Evolutionary conservation across 2,113 vertebrate genomes (phyloP).

Genomic region (Pseudois nayaur): DNA sequence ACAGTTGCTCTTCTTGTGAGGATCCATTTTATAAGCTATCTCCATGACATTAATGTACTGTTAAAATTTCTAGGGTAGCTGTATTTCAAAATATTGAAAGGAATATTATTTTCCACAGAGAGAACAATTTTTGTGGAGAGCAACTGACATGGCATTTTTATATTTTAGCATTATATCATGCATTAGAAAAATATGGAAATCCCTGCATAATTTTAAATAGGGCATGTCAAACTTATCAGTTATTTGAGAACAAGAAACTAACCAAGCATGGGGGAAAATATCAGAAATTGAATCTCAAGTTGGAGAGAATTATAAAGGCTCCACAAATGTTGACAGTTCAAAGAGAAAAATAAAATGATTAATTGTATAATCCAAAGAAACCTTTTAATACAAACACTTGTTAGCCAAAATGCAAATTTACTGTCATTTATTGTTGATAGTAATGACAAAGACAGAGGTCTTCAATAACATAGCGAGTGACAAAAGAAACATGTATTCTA

Average conservation of each 20-base stretch:
- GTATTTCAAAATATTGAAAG: conserved; percentile 37
- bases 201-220: conserved; percentile 64
- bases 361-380: conserved; percentile 23
- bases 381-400: not conserved
- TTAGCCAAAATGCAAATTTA: conserved; percentile 11
- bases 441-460: not conserved
- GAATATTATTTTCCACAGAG: not conserved
- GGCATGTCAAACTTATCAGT: conserved; percentile 64
- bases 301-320: conserved; percentile 1
- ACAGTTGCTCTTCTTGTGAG: not conserved
- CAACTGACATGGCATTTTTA: conserved; percentile 57
- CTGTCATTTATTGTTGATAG: not conserved
- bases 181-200: conserved; percentile 70
- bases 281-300: conserved; percentile 46
- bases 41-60: not conserved
- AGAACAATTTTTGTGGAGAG: conserved; percentile 20
- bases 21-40: conserved; percentile 3
- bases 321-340: not conserved
- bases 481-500: not conserved
- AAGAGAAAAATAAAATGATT: conserved; percentile 41
- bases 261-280: conserved; percentile 51
- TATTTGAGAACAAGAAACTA: conserved; percentile 64
- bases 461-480: not conserved
- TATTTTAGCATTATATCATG: conserved; percentile 52
- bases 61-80: conserved; percentile 31